Conservation (phyloP, 1,140 invertebrate genomes). For the Drosophila dunni region DNA sequence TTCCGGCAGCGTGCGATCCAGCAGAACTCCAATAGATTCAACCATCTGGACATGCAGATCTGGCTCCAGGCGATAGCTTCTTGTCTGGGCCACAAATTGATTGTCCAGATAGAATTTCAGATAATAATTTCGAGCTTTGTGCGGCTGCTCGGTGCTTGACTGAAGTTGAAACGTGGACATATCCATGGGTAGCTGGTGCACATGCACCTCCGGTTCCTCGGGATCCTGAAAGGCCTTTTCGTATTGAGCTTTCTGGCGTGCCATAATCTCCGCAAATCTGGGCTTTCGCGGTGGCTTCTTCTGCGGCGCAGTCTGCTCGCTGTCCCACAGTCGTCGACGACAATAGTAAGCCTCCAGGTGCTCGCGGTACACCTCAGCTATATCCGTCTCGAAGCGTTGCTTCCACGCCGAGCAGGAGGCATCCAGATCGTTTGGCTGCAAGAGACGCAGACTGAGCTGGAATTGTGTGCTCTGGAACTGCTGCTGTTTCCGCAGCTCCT, state of each 20-base stretch:
- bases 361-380: slow-evolving; percentile 83
- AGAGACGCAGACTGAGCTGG: slow-evolving; percentile 79
- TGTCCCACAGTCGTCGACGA: slow-evolving; percentile 61
- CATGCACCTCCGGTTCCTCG: slow-evolving; percentile 85
- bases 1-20: slow-evolving; percentile 74
- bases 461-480: slow-evolving; percentile 80
- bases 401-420: slow-evolving; percentile 56
- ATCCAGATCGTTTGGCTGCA: slow-evolving; percentile 44
- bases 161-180: slow-evolving; percentile 20
- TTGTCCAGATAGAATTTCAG: slow-evolving; percentile 71
- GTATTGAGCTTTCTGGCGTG: slow-evolving; percentile 73
- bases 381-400: slow-evolving; percentile 73
- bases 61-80: slow-evolving; percentile 75
- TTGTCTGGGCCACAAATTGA: slow-evolving; percentile 67
- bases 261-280: slow-evolving; percentile 69
- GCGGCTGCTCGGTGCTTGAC: slow-evolving; percentile 23
- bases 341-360: slow-evolving; percentile 73
- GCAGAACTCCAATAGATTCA: slow-evolving; percentile 65
- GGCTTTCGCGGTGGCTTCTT: slow-evolving; percentile 72
- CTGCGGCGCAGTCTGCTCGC: background rate
- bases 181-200: slow-evolving; percentile 70
- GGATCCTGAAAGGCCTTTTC: slow-evolving; percentile 84
- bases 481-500: slow-evolving; percentile 76
- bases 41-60: slow-evolving; percentile 75
- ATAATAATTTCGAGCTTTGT: slow-evolving; percentile 73